Evolutionary conservation across 92 coral and sea anemone species (phyloP), one percentile per base, ranked within the genome.

Genomic region (Blastomussa wellsi): DNA sequence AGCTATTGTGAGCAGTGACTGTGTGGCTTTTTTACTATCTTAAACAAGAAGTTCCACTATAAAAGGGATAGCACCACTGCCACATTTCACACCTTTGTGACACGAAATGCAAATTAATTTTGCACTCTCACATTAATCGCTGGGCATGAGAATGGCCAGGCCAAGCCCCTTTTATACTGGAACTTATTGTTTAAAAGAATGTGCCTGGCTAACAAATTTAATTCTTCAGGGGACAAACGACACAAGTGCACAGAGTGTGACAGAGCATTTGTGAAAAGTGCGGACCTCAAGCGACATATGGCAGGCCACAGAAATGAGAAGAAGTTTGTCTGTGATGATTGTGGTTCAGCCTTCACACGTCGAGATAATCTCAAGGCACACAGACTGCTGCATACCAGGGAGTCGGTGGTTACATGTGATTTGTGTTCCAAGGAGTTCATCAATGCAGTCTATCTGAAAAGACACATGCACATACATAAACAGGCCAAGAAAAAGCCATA

Each of bases 401-500:
- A 92, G 73, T 89, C 93, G 10, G 93, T 94, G 37, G 97, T 94
- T 49, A 91, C 92, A 3, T 94, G 97, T 77, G 95, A 94, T 55
- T 76, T 87, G 90, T 94, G 97, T 65, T 87, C 90, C 82, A 94
- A 94, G 82, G 97, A 94, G 86, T 94, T 94, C 72, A 94, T 94
- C 78, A 94, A 92, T 49, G 80, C 89, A 17, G 95, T 94, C 11
- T 94, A 94, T 72, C 91, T 94, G 22, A 94, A 94, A 67, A 74
- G 97, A 44, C 97, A 94, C 80, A 94, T 94, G 97, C 97, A 94
- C 70, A 92, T 94, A 48, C 97, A 94, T 68, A 89, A 94, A 71
- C 95, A 92, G 86, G 97, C 97, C 84, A 94, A 94, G 97, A 94
- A 94, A 66, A 94, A 94, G 39, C 97, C 97, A 13, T 94, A 94